phyloP scores from a whole-genome alignment of 2,888 invertebrate species.

The Blastobasis adustella region DNA sequence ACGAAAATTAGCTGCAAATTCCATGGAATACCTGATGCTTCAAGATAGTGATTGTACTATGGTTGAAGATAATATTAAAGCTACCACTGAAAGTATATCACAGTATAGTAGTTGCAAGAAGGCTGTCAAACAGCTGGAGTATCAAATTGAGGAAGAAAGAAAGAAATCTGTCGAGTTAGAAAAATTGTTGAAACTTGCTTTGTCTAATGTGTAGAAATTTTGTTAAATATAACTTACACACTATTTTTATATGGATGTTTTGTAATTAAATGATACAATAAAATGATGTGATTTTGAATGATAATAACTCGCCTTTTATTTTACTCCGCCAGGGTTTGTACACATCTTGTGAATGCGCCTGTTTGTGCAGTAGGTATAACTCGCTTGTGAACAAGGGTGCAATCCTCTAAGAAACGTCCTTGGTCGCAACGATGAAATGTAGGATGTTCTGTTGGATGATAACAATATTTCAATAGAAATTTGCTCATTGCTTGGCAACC shows the following conservation, averaged over 20 bases:
- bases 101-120: slow-evolving; percentile 46
- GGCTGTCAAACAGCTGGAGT: slow-evolving; percentile 61
- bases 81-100: slow-evolving; percentile 42
- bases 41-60: slow-evolving; percentile 54
- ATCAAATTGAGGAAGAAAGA: slow-evolving; percentile 57
- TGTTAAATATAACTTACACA: slow-evolving; percentile 5
- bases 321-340: too few species aligned
- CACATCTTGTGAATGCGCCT: too few species aligned
- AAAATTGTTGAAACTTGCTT: slow-evolving; percentile 56
- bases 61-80: slow-evolving; percentile 49
- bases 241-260: slow-evolving; percentile 7
- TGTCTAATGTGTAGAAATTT: slow-evolving; percentile 34
- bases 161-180: slow-evolving; percentile 64
- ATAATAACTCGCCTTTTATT: too few species aligned
- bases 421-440: too few species aligned
- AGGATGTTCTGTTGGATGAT: too few species aligned
- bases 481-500: too few species aligned
- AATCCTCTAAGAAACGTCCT: too few species aligned
- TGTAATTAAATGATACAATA: slow-evolving; percentile 19
- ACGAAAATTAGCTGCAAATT: slow-evolving; percentile 52
- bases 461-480: too few species aligned
- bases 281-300: too few species aligned
- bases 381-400: too few species aligned
- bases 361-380: too few species aligned
- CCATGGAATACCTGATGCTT: slow-evolving; percentile 52